Evolutionary conservation across 2,113 vertebrate genomes (phyloP).

Genomic region (Alaudala cheleensis): DNA sequence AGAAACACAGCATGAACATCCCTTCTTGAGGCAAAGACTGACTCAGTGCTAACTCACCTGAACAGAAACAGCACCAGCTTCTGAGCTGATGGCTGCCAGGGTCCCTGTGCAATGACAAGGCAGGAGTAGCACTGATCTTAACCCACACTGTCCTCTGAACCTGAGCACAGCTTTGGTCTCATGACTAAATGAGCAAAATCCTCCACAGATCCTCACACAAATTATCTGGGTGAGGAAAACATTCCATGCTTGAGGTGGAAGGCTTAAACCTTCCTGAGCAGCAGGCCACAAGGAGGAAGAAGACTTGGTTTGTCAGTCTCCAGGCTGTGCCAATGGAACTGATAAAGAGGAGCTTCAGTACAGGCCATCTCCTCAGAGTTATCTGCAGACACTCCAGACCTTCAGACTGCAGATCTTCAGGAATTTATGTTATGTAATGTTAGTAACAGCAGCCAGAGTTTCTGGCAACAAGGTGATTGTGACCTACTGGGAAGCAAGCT

Average conservation of each 20-base stretch:
- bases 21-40: rapidly evolving
- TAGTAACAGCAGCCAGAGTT: background rate
- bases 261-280: background rate
- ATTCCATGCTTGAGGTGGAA: background rate
- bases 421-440: background rate
- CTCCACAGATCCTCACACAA: background rate
- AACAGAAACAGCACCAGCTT: background rate
- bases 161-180: background rate
- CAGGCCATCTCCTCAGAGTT: background rate
- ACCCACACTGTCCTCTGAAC: background rate
- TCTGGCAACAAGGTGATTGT: background rate
- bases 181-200: background rate
- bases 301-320: background rate
- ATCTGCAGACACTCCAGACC: background rate
- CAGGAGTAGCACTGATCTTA: background rate
- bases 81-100: background rate
- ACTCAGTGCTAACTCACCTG: background rate
- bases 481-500: background rate
- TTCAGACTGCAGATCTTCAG: background rate
- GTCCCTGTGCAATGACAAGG: rapidly evolving
- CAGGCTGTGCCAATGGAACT: background rate
- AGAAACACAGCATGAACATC: background rate
- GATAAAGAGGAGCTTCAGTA: background rate
- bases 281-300: background rate
- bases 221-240: background rate